These are phyloP conservation scores for Euleptes europaea DNA, from an alignment of 2,113 vertebrate species.

Conservation along the genomic window DNA sequence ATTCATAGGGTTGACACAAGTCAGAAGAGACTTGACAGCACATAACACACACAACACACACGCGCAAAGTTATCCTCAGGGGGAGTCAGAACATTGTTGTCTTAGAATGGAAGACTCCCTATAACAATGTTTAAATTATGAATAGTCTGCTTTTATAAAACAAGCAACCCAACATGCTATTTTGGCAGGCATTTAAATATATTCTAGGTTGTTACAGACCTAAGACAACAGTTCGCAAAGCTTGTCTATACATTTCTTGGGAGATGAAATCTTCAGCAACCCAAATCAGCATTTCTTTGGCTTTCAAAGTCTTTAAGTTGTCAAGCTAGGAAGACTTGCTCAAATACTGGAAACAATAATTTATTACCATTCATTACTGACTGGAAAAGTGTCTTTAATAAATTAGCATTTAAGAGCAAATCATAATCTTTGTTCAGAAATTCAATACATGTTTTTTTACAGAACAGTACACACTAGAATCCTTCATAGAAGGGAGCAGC, in stretches of 20 bases:
- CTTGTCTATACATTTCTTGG: not conserved
- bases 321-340: constrained; percentile 18
- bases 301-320: not conserved
- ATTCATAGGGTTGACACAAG: too few relatives aligned
- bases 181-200: not conserved
- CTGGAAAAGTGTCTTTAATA: constrained; percentile 76
- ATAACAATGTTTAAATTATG: not conserved
- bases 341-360: constrained; percentile 73
- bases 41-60: too few relatives aligned
- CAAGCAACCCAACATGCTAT: not conserved
- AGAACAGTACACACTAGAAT: constrained; percentile 64
- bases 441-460: constrained; percentile 65
- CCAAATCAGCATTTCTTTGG: not conserved
- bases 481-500: constrained; percentile 82
- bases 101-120: not conserved
- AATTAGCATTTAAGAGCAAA: constrained; percentile 77
- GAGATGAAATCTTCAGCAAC: rapidly evolving
- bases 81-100: too few relatives aligned
- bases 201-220: not conserved
- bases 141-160: not conserved
- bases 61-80: not conserved
- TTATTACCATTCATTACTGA: constrained; percentile 78
- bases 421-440: constrained; percentile 62
- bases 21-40: too few relatives aligned
- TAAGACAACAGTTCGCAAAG: not conserved